Percentiles rank a stretch among this genome's conserved stretches.
Conservation (phyloP, 2,113 vertebrate genomes). For the Zingel zingel region DNA sequence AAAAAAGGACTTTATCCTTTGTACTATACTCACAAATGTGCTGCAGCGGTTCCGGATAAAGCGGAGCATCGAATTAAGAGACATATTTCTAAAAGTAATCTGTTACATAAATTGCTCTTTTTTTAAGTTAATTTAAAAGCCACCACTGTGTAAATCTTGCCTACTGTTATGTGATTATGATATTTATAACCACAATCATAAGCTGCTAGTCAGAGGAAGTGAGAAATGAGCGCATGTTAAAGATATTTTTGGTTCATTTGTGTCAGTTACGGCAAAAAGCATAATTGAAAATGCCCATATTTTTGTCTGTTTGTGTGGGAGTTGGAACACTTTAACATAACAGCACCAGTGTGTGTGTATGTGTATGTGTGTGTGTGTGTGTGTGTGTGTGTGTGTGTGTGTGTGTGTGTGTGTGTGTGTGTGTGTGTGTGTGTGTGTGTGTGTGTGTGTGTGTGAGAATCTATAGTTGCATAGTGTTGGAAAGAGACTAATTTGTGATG, state of each 20-base stretch:
- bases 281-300: conserved; percentile 59
- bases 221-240: conserved; percentile 51
- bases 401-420: conserved; percentile 28
- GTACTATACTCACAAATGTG: conserved; percentile 57
- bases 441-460: conserved; percentile 33
- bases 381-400: conserved; percentile 30
- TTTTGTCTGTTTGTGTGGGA: conserved; percentile 75
- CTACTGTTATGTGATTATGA: conserved; percentile 65
- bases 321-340: conserved; percentile 64
- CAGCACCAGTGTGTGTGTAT: background rate
- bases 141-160: conserved; percentile 52
- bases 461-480: conserved; percentile 42
- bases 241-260: conserved; percentile 70
- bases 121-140: conserved; percentile 60
- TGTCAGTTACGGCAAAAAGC: conserved; percentile 70
- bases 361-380: conserved; percentile 26
- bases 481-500: conserved; percentile 70
- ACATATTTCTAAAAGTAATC: conserved; percentile 50
- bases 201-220: conserved; percentile 55
- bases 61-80: conserved; percentile 44
- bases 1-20: conserved; percentile 66
- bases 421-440: conserved; percentile 44
- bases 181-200: conserved; percentile 65
- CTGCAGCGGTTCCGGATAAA: conserved; percentile 60
- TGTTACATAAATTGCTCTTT: conserved; percentile 64